Base-by-base conservation (phyloP, 1,140 invertebrate species). In the Eumeta japonica region DNA sequence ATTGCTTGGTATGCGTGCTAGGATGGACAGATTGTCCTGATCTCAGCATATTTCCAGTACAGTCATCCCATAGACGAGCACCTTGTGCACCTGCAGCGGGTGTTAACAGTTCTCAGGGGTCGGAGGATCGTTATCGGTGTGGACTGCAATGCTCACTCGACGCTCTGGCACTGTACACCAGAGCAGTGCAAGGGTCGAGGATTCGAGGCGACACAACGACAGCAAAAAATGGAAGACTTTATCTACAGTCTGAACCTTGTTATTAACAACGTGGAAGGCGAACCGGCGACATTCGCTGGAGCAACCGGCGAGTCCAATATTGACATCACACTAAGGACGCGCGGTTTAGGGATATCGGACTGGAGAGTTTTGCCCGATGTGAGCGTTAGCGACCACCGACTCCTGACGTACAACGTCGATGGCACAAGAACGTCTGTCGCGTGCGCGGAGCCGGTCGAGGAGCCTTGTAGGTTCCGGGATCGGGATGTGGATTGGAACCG, bases 11-110 rank as follows among this genome's bases (percentile, higher is more conserved):
- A 0, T 32, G 36, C 15, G 1, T 31, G 35, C 13, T n/a, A 44
- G 0, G 15, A 12, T 1, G 13, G 14, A 16, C 4, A 24, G 0
- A 18, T 33, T 12, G 7, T 44, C 15, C n/a, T 48, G 3, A 13
- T 43, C 1, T 45, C 40, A 1, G 40, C 41, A 1, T 51, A 51
- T 18, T 51, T 39, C 17, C 40, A 51, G 16, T 48, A 48, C 30
- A 37, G 36, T 2, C 27, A 49, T 2, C 35, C 41, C 10, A 46
- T 44, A 7, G 32, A 31, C 3, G 10, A 13, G 0, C 46, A 49
- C 28, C 14, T 52, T 9, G 19, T 36, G 2, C 36, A 39, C 16
- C 35, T 48, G n/a, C n/a, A n/a, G n/a, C 12, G n/a, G 29, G 29
- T 31, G 7, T 7, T 31, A 14, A 14, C 29, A n/a, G 5, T 7